Evolutionary conservation across 2,797 vertebrate genomes (phyloP).

Genomic region (Poeciliopsis turneri): DNA sequence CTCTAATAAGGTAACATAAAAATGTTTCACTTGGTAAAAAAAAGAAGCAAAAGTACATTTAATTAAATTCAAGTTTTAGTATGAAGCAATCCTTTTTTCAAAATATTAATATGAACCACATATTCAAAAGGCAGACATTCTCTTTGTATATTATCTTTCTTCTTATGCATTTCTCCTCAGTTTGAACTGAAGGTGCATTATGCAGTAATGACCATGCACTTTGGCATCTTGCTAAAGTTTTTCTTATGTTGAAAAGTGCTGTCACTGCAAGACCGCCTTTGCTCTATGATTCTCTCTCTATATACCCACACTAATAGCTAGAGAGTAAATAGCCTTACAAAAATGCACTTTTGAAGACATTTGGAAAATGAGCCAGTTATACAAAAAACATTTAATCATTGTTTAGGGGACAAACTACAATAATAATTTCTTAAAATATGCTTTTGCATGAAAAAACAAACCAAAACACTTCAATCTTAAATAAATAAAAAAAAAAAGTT

Average conservation of each 20-base stretch:
- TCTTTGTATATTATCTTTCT: slow-evolving; percentile 35
- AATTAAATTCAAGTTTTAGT: neutral
- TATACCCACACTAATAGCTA: slow-evolving; percentile 33
- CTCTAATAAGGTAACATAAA: neutral
- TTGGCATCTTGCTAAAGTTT: slow-evolving; percentile 54
- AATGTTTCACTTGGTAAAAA: neutral
- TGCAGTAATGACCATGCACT: slow-evolving; percentile 30
- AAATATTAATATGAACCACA: slow-evolving; percentile 9
- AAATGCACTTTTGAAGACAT: slow-evolving; percentile 20
- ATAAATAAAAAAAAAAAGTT: neutral
- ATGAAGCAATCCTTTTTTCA: neutral
- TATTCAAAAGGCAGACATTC: slow-evolving; percentile 48
- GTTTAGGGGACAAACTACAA: neutral
- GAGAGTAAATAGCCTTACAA: slow-evolving; percentile 37
- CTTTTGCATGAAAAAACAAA: no score
- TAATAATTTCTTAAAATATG: neutral
- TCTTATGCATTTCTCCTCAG: slow-evolving; percentile 35
- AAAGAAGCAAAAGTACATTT: neutral
- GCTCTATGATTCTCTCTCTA: slow-evolving; percentile 30
- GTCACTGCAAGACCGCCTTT: slow-evolving; percentile 54
- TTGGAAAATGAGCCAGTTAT: neutral
- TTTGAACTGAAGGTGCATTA: slow-evolving; percentile 47
- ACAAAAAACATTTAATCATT: neutral
- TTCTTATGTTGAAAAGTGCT: slow-evolving; percentile 70
- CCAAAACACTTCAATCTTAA: neutral